Conservation (phyloP, 2,888 invertebrate species). For the Hemaris fuciformis region DNA sequence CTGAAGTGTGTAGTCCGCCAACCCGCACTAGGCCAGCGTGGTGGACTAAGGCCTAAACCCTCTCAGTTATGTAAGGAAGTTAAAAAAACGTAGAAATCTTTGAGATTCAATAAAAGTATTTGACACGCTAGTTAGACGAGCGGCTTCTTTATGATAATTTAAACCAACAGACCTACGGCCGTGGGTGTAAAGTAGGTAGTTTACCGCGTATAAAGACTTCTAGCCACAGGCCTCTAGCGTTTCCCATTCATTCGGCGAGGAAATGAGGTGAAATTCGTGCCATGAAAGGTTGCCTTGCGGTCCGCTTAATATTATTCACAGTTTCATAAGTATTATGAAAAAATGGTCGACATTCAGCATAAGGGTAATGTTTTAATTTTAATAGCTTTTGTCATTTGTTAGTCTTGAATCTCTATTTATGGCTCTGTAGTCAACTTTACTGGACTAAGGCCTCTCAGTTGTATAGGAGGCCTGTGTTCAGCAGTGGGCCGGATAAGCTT, state of each 20-base stretch:
- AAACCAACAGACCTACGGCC: conserved; percentile 16
- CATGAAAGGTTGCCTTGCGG: conserved; percentile 35
- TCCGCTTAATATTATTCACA: conserved; percentile 39
- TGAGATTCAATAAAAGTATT: not conserved
- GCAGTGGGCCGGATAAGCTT: no score
- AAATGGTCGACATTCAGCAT: conserved; percentile 30
- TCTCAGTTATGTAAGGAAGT: no score
- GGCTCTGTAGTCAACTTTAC: no score
- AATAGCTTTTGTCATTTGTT: conserved; percentile 9
- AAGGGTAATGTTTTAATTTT: no score
- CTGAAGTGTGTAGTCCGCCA: no score
- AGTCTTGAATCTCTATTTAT: not conserved
- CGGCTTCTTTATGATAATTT: not conserved
- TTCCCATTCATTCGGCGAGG: conserved; percentile 36
- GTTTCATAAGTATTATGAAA: conserved; percentile 35
- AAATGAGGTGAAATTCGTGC: conserved; percentile 44
- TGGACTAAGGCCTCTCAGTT: no score
- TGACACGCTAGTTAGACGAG: not conserved
- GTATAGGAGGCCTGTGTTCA: no score
- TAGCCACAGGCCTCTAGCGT: conserved; percentile 19
- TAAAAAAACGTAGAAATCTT: not conserved
- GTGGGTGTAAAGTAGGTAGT: not conserved
- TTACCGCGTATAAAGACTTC: conserved; percentile 14
- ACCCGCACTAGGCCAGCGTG: no score
- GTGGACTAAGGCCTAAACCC: no score